phyloP scores from a whole-genome alignment of 1,140 invertebrate genomes.

The Polypedilum pembai region DNA sequence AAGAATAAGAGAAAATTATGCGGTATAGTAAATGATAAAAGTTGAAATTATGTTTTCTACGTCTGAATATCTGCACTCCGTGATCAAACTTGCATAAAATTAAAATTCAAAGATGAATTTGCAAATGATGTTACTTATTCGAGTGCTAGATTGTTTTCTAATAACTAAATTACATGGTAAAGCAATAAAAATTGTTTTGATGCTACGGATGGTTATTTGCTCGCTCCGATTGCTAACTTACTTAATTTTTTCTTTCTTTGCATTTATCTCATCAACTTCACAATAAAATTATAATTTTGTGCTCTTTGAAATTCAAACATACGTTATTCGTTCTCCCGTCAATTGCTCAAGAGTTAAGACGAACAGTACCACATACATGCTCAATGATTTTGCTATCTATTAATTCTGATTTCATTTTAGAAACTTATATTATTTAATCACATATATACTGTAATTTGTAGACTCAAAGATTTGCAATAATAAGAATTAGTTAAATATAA shows the following conservation, averaged over 20 bases:
- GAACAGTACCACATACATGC: too few relatives aligned
- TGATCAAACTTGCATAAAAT: slow-evolving; percentile 15
- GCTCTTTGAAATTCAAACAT: background rate
- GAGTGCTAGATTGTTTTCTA: background rate
- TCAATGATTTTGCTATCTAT: too few relatives aligned
- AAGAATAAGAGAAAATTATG: slow-evolving; percentile 6
- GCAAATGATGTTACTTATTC: background rate
- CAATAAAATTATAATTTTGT: slow-evolving; percentile 11
- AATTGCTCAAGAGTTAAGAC: too few relatives aligned
- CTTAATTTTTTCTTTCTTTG: background rate
- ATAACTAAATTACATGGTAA: background rate
- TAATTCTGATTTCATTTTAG: too few relatives aligned
- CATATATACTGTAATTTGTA: too few relatives aligned
- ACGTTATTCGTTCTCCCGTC: too few relatives aligned
- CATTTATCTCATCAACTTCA: slow-evolving; percentile 6
- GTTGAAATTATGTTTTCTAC: slow-evolving; percentile 13
- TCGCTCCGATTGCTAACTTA: too few relatives aligned
- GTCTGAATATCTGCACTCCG: background rate
- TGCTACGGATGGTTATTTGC: too few relatives aligned
- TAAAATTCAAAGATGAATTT: background rate
- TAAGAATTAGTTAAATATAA: too few relatives aligned
- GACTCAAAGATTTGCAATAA: too few relatives aligned
- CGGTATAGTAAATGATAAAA: background rate
- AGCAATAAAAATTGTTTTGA: too few relatives aligned
- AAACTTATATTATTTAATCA: too few relatives aligned